Percentiles rank a stretch among this genome's conserved stretches.
These are phyloP conservation scores for Silurus asotus DNA, from an alignment of 2,113 vertebrate species.

Conservation along the genomic window DNA sequence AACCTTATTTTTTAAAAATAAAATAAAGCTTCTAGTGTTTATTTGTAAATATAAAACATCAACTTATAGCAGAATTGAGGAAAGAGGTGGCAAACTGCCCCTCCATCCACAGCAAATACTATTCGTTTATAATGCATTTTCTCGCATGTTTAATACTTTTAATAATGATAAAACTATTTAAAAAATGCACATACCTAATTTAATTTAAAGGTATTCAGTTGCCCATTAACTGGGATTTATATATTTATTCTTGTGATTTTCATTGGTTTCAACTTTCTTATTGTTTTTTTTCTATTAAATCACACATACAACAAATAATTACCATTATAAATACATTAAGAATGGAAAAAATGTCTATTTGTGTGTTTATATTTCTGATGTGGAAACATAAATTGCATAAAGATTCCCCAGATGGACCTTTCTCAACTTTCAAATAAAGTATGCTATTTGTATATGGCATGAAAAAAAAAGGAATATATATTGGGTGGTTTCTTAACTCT, in stretches of 20 bases:
- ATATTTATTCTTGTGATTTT: not conserved
- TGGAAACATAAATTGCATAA: not conserved
- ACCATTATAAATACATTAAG: not conserved
- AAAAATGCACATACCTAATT: no score
- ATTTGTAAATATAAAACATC: no score
- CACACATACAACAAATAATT: not conserved
- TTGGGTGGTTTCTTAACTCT: not conserved
- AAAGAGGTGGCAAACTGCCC: not conserved
- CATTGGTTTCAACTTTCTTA: not conserved
- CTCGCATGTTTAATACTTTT: not conserved
- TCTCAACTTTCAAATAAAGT: no score
- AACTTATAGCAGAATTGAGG: no score
- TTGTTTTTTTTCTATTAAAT: not conserved
- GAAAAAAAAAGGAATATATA: not conserved
- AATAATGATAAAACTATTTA: not conserved
- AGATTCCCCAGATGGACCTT: not conserved
- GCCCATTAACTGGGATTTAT: not conserved
- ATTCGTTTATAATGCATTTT: not conserved
- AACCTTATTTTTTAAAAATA: no score
- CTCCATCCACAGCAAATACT: not conserved
- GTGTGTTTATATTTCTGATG: not conserved
- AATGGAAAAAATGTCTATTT: not conserved
- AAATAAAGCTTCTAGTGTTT: no score
- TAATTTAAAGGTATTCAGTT: not conserved
- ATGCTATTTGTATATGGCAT: not conserved